phyloP scores from a whole-genome alignment of 1,140 invertebrate species.

The honey bee (Apis mellifera) region Amel_HAv3.1 CM009933.2:9487001-9487500 shows the following conservation, averaged over 20 bases:
- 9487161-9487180: conserved; percentile 14
- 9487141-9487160: background rate
- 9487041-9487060: conserved; percentile 48
- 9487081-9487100: too few species aligned
- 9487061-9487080: too few species aligned
- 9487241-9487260: conserved; percentile 1
- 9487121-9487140: background rate
- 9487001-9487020: conserved; percentile 69
- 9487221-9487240: conserved; percentile 15
- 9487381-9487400: background rate
- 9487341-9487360: background rate
- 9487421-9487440: background rate
- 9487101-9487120: too few species aligned
- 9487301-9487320: background rate
- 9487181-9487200: conserved; percentile 15
- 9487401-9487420: background rate
- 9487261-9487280: background rate
- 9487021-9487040: conserved; percentile 63
- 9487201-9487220: conserved; percentile 20
- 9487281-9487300: background rate
- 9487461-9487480: conserved; percentile 25
- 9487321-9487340: conserved; percentile 9
- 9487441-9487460: too few species aligned
- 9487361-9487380: background rate
- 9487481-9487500: conserved; percentile 40